Percentiles rank a stretch among this genome's conserved stretches.
phyloP scores from a whole-genome alignment of 2,888 invertebrate species.

The Nesidiocoris tenuis region DNA sequence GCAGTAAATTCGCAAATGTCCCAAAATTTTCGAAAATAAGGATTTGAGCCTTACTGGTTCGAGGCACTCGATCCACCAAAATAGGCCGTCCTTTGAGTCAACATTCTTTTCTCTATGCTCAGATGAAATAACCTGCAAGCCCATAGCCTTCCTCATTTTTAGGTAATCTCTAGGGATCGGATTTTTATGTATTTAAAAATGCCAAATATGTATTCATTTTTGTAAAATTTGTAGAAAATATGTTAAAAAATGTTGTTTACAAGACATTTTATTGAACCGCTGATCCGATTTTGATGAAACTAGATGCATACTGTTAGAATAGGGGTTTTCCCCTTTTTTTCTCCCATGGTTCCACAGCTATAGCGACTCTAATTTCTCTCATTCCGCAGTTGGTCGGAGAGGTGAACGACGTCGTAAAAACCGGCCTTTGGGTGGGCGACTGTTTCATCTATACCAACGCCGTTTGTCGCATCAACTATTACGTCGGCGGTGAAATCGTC shows the following conservation, averaged over 20 bases:
- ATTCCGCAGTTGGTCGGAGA: conserved; percentile 71
- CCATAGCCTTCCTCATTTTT: too few relatives aligned
- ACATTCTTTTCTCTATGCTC: not conserved
- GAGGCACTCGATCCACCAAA: too few relatives aligned
- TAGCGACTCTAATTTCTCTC: not conserved
- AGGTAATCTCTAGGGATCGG: too few relatives aligned
- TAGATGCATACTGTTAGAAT: not conserved
- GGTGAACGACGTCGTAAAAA: conserved; percentile 87
- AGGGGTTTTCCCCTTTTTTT: conserved; percentile 17
- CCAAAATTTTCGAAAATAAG: too few relatives aligned
- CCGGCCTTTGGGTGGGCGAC: conserved; percentile 97
- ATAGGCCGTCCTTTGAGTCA: not conserved
- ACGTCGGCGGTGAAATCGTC: conserved; percentile 98
- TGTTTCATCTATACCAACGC: conserved; percentile 99
- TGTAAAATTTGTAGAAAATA: too few relatives aligned
- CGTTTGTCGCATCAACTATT: conserved; percentile 96
- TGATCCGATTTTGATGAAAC: too few relatives aligned
- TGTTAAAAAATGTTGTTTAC: conserved; percentile 1
- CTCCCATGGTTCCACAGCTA: too few relatives aligned
- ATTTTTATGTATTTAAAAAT: too few relatives aligned
- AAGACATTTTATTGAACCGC: too few relatives aligned
- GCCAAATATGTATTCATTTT: too few relatives aligned
- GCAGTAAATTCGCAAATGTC: too few relatives aligned
- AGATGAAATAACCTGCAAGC: not conserved
- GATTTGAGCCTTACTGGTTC: too few relatives aligned